Conservation (phyloP, 1,140 invertebrate species). For the Bombus vancouverensis region DNA sequence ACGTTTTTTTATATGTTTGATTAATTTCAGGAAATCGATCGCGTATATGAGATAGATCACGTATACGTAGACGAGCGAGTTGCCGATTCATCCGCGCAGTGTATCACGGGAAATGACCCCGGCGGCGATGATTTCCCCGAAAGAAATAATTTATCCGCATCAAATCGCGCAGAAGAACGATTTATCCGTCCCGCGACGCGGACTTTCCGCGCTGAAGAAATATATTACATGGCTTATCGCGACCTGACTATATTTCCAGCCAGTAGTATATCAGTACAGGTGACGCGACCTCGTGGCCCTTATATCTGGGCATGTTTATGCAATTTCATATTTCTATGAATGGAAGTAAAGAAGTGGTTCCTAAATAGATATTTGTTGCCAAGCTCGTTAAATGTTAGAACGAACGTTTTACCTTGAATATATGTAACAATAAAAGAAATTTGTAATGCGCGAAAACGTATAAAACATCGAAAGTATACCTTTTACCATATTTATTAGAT, state of each 20-base stretch:
- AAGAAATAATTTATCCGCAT: conserved; percentile 49
- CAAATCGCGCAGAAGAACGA: conserved; percentile 41
- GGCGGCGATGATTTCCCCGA: conserved; percentile 16
- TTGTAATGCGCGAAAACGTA: no score
- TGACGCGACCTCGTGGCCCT: conserved; percentile 16
- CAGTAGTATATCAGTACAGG: conserved; percentile 39
- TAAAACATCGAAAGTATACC: no score
- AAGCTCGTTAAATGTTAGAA: background rate
- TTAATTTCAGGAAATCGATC: conserved; percentile 1
- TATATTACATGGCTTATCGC: conserved; percentile 38
- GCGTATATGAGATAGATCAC: background rate
- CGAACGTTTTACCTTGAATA: background rate
- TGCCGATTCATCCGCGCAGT: background rate
- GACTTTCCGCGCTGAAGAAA: conserved; percentile 23
- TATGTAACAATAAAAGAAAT: no score
- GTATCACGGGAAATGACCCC: conserved; percentile 4
- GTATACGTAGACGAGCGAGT: background rate
- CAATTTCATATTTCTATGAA: background rate
- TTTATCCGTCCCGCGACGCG: conserved; percentile 30
- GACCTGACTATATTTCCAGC: conserved; percentile 24
- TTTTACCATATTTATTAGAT: no score
- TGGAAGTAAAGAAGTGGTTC: background rate
- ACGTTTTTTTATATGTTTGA: background rate
- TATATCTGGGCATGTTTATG: background rate
- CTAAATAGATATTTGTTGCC: background rate